Evolutionary conservation across 2,888 invertebrate genomes (phyloP).

Genomic region (Drosophila neoperkinsi): DNA sequence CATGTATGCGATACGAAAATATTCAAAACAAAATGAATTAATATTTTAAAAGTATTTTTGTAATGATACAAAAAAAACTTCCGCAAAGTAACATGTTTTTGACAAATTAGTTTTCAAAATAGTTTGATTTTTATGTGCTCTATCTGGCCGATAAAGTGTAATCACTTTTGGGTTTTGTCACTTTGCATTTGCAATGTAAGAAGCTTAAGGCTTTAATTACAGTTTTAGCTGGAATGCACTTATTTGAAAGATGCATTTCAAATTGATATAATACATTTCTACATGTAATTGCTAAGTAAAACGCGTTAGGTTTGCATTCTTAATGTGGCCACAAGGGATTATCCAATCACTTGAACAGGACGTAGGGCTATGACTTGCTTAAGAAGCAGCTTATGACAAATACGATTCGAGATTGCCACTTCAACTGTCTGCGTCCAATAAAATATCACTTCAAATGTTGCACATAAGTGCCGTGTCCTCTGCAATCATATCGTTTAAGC

Average conservation of each 20-base stretch:
- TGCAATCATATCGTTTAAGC: conserved; percentile 10
- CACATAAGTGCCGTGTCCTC: conserved; percentile 64
- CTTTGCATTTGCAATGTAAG: conserved; percentile 32
- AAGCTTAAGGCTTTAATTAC: conserved; percentile 57
- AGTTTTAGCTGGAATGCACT: conserved; percentile 31
- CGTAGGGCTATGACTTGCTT: conserved; percentile 29
- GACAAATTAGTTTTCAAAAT: background rate
- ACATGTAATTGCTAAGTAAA: conserved; percentile 59
- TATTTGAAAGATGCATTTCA: conserved; percentile 41
- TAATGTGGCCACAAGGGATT: conserved; percentile 58
- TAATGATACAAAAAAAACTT: background rate
- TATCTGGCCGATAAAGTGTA: background rate
- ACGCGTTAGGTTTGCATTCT: conserved; percentile 47
- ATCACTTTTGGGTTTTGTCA: conserved; percentile 1
- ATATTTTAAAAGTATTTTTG: background rate
- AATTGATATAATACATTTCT: background rate
- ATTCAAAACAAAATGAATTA: background rate
- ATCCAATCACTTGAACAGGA: conserved; percentile 22
- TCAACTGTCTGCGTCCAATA: conserved; percentile 54
- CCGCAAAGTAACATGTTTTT: background rate
- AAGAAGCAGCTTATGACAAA: conserved; percentile 65
- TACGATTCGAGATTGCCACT: conserved; percentile 45
- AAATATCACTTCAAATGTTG: conserved; percentile 70
- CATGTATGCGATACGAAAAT: background rate
- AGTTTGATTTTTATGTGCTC: background rate